These are phyloP conservation scores for Melieria crassipennis DNA, from an alignment of 2,888 invertebrate genomes.

Conservation along the genomic window DNA sequence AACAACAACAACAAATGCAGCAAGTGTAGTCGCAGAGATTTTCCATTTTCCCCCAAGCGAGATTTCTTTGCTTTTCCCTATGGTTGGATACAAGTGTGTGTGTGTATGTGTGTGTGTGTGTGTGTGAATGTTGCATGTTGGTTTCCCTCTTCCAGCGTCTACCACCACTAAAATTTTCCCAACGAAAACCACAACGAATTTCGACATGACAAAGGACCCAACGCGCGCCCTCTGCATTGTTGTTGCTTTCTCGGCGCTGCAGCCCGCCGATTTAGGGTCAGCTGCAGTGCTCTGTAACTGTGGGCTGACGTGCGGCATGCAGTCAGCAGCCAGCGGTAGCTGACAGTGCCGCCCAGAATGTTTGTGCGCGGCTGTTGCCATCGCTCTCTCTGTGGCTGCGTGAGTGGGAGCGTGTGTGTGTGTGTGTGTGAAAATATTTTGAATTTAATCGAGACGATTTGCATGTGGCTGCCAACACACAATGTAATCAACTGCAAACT, in stretches of 20 bases:
- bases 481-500: too few species aligned
- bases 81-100: not conserved
- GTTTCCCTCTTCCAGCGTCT: not conserved
- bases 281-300: constrained; percentile 6
- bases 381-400: not conserved
- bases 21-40: too few species aligned
- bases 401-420: not conserved
- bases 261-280: constrained; percentile 29
- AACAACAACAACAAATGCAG: constrained; percentile 1
- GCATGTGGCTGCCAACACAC: not conserved
- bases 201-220: constrained; percentile 27
- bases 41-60: too few species aligned
- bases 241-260: constrained; percentile 1
- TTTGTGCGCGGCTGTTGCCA: not conserved
- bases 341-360: not conserved
- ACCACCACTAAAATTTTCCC: not conserved
- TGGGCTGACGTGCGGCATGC: constrained; percentile 16
- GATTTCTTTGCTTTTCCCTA: not conserved
- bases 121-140: not conserved
- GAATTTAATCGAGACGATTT: constrained; percentile 5
- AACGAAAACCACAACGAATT: constrained; percentile 33
- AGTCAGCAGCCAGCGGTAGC: not conserved
- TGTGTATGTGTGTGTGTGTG: not conserved
- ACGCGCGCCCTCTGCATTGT: not conserved
- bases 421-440: constrained; percentile 9